These are phyloP conservation scores for Hipparchia sbordonii DNA, from an alignment of 2,888 invertebrate genomes.

Conservation along the genomic window DNA sequence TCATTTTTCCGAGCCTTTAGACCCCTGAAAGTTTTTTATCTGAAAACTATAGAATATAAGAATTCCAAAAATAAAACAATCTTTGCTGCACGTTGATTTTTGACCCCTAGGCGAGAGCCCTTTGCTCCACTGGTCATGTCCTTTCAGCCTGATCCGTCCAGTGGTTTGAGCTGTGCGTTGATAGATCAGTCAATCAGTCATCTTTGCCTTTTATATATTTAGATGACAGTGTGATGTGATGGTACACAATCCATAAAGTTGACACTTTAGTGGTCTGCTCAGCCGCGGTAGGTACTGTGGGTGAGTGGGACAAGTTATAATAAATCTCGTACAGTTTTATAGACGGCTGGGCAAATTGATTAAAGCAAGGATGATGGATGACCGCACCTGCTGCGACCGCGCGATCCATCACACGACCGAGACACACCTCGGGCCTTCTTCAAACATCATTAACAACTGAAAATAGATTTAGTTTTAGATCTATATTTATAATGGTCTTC, in stretches of 20 bases:
- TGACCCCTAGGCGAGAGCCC: no score
- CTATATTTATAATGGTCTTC: neutral
- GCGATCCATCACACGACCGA: conserved; percentile 44
- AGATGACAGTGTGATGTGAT: no score
- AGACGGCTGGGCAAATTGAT: conserved; percentile 66
- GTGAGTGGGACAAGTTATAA: conserved; percentile 35
- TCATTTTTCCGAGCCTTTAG: no score
- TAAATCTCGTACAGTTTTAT: conserved; percentile 47
- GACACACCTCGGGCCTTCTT: conserved; percentile 33
- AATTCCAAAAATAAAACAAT: no score
- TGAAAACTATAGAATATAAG: no score
- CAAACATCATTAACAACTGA: conserved; percentile 31
- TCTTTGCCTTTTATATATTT: no score
- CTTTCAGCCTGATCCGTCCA: no score
- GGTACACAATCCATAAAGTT: conserved; percentile 25
- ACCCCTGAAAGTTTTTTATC: no score
- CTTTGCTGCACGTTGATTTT: no score
- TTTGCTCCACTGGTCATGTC: no score
- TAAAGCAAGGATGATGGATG: conserved; percentile 72
- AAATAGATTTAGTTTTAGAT: conserved; percentile 27
- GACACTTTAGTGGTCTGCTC: conserved; percentile 31
- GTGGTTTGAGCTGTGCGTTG: no score
- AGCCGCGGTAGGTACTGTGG: conserved; percentile 12
- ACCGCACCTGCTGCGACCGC: conserved; percentile 58
- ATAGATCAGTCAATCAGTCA: no score